These are phyloP conservation scores for Protomyctophum bolini DNA, from an alignment of 2,113 vertebrate genomes.

Conservation along the genomic window DNA sequence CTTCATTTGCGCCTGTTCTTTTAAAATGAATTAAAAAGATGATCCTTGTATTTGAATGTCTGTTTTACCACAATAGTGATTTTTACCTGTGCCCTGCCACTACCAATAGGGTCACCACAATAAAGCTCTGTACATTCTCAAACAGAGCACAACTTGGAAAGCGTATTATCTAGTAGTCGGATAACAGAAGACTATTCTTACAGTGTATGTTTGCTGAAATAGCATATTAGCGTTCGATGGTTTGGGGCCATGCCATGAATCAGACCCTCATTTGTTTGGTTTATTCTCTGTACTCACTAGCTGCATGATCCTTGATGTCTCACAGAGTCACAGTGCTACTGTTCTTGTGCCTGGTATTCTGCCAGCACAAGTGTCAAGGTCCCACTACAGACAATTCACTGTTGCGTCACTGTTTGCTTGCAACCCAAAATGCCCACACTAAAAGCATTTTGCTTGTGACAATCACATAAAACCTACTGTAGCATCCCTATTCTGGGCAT, in stretches of 20 bases:
- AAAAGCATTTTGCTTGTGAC: conserved; percentile 35
- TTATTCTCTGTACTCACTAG: conserved; percentile 13
- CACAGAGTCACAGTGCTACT: conserved; percentile 42
- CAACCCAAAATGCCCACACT: conserved; percentile 47
- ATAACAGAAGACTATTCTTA: conserved; percentile 38
- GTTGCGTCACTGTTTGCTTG: conserved; percentile 56
- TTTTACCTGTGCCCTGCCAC: no score
- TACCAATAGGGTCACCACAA: neutral
- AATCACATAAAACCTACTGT: no score
- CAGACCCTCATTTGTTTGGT: conserved; percentile 56
- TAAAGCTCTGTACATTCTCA: neutral
- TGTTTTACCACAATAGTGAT: no score
- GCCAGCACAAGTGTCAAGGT: conserved; percentile 39
- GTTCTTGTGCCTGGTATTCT: conserved; percentile 49
- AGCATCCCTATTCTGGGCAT: no score
- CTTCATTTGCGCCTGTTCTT: no score
- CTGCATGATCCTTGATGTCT: no score
- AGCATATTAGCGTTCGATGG: neutral
- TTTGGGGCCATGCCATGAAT: conserved; percentile 7
- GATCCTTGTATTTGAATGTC: no score
- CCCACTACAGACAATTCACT: conserved; percentile 41
- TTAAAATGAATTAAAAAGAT: no score
- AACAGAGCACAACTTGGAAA: neutral
- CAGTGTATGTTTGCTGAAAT: conserved; percentile 25
- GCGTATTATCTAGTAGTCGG: neutral